Percentiles rank a stretch among this genome's conserved stretches.
These are phyloP conservation scores for Lutraria rhynchaena DNA, from an alignment of 1,140 invertebrate genomes.

Conservation along the genomic window DNA sequence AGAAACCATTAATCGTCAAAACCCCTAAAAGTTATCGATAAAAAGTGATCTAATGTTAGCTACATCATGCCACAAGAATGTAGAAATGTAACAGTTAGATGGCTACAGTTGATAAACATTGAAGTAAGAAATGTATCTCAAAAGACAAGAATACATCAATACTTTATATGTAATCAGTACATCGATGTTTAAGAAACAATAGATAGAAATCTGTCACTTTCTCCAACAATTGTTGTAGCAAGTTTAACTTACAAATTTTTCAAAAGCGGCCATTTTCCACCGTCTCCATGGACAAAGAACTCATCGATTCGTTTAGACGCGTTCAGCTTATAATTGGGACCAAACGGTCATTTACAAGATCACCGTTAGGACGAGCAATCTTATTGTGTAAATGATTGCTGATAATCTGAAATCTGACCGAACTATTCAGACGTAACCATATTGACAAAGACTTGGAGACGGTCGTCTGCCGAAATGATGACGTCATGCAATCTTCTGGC, in stretches of 20 bases:
- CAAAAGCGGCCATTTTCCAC: background rate
- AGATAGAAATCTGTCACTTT: slow-evolving; percentile 44
- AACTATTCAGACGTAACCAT: background rate
- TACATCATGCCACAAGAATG: slow-evolving; percentile 46
- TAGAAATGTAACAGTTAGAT: slow-evolving; percentile 33
- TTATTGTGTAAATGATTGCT: background rate
- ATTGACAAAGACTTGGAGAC: slow-evolving; percentile 5
- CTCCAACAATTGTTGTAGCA: slow-evolving; percentile 27
- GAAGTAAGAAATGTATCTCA: slow-evolving; percentile 17
- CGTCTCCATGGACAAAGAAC: slow-evolving; percentile 32
- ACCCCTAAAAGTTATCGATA: slow-evolving; percentile 7
- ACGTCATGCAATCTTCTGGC: background rate
- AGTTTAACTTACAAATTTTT: background rate
- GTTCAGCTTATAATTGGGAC: slow-evolving; percentile 17
- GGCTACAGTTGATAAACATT: background rate
- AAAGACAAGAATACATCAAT: slow-evolving; percentile 28
- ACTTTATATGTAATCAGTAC: background rate
- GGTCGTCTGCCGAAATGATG: background rate
- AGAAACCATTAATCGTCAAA: background rate
- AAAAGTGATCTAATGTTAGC: background rate
- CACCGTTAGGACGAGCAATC: background rate
- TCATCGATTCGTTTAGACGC: slow-evolving; percentile 21
- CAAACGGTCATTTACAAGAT: background rate
- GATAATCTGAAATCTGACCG: background rate
- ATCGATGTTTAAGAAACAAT: slow-evolving; percentile 15